phyloP scores from a whole-genome alignment of 2,888 invertebrate genomes.

The Tetanocera ferruginea region DNA sequence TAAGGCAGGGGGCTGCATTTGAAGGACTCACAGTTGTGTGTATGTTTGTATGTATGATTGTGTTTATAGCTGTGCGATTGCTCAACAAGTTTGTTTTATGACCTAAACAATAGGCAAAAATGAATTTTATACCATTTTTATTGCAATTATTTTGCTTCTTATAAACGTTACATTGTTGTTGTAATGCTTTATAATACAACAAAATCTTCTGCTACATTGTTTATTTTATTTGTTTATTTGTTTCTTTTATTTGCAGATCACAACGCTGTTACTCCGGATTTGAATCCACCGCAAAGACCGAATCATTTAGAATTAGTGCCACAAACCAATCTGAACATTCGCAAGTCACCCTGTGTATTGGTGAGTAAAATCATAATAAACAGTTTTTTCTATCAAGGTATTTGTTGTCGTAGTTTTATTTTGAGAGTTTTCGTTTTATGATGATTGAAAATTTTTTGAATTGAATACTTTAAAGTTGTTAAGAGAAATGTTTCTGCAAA shows the following conservation, averaged over 20 bases:
- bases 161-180: background rate
- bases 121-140: background rate
- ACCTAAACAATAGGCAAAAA: background rate
- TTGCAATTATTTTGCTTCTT: background rate
- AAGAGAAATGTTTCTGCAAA: too few relatives aligned
- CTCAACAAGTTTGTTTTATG: slow-evolving; percentile 13
- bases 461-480: too few relatives aligned
- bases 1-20: too few relatives aligned
- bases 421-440: too few relatives aligned
- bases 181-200: background rate
- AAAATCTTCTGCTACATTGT: background rate
- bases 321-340: slow-evolving; percentile 62
- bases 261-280: slow-evolving; percentile 52
- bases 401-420: background rate
- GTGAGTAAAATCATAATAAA: slow-evolving; percentile 54
- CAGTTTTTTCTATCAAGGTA: background rate
- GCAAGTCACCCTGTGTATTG: slow-evolving; percentile 62
- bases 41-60: too few relatives aligned
- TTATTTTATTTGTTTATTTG: background rate
- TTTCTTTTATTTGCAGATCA: slow-evolving; percentile 37
- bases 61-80: background rate
- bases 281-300: slow-evolving; percentile 67
- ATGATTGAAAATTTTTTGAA: too few relatives aligned
- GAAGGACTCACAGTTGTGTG: too few relatives aligned
- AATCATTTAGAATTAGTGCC: slow-evolving; percentile 69